phyloP scores from a whole-genome alignment of 2,888 invertebrate genomes.

The Parnassius mnemosyne region DNA sequence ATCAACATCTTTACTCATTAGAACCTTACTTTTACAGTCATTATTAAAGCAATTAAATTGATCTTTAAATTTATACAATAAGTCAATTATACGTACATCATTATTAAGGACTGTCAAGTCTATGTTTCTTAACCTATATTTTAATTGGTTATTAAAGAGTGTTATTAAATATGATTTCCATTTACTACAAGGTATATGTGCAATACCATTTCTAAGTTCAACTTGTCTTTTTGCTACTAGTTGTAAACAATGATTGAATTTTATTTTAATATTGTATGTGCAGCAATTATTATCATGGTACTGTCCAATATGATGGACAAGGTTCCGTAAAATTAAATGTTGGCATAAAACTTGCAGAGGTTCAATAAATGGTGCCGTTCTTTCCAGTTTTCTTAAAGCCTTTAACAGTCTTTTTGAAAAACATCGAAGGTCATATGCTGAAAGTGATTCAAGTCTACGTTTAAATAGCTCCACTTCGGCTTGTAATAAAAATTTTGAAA shows the following conservation, averaged over 20 bases:
- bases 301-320: slow-evolving; percentile 54
- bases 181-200: slow-evolving; percentile 75
- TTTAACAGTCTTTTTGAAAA: slow-evolving; percentile 61
- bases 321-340: slow-evolving; percentile 56
- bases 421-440: slow-evolving; percentile 57
- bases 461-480: slow-evolving; percentile 59
- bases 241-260: slow-evolving; percentile 77
- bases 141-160: slow-evolving; percentile 71
- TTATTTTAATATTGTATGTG: slow-evolving; percentile 59
- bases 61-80: slow-evolving; percentile 48
- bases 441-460: slow-evolving; percentile 45
- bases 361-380: slow-evolving; percentile 37
- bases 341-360: slow-evolving; percentile 54
- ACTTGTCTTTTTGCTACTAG: slow-evolving; percentile 78
- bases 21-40: slow-evolving; percentile 28
- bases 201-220: slow-evolving; percentile 73
- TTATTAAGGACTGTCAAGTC: slow-evolving; percentile 46
- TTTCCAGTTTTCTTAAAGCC: slow-evolving; percentile 47
- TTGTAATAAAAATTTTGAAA: slow-evolving; percentile 55
- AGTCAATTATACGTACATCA: slow-evolving; percentile 59
- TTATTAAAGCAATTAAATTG: slow-evolving; percentile 32
- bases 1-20: slow-evolving; percentile 66
- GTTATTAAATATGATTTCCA: slow-evolving; percentile 76
- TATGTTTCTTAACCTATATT: slow-evolving; percentile 48
- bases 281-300: slow-evolving; percentile 47